These are phyloP conservation scores for Volucella zonaria DNA, from an alignment of 2,888 invertebrate genomes.

Conservation along the genomic window DNA sequence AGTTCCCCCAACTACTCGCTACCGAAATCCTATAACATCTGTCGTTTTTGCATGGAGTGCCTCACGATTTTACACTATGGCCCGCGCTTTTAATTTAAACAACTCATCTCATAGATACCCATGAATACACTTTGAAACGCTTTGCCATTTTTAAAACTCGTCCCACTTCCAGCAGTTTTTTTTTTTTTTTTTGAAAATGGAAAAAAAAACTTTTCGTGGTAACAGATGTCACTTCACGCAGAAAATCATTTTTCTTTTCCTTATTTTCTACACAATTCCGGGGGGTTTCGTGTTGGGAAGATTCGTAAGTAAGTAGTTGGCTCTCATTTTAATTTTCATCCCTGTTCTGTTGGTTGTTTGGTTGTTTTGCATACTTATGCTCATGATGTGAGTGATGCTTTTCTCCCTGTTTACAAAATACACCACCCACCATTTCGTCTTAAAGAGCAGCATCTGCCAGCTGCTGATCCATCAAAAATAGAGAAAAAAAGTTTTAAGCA, in stretches of 20 bases:
- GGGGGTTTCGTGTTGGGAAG: neutral
- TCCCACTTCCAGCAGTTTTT: conserved; percentile 5
- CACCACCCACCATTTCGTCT: conserved; percentile 24
- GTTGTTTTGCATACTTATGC: neutral
- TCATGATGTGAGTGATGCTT: neutral
- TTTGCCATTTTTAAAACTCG: no score
- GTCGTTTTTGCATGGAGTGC: no score
- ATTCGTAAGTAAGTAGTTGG: conserved; percentile 50
- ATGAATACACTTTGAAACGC: no score
- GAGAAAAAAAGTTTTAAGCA: conserved; percentile 16
- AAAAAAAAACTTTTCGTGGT: conserved; percentile 49
- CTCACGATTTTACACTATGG: no score
- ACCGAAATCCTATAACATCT: no score
- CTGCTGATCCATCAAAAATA: conserved; percentile 60
- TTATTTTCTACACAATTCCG: conserved; percentile 35
- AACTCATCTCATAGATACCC: no score
- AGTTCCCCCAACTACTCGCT: no score
- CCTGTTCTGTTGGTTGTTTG: neutral
- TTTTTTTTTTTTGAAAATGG: neutral
- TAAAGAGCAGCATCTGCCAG: conserved; percentile 63
- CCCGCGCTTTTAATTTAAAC: no score
- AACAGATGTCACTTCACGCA: conserved; percentile 62
- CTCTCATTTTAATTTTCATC: conserved; percentile 56
- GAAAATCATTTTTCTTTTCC: conserved; percentile 40
- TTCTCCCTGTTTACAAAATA: conserved; percentile 65